Percentiles rank a stretch among this genome's conserved stretches.
Evolutionary conservation across 2,888 invertebrate species (phyloP).

Genomic region (Crematogaster levior): DNA sequence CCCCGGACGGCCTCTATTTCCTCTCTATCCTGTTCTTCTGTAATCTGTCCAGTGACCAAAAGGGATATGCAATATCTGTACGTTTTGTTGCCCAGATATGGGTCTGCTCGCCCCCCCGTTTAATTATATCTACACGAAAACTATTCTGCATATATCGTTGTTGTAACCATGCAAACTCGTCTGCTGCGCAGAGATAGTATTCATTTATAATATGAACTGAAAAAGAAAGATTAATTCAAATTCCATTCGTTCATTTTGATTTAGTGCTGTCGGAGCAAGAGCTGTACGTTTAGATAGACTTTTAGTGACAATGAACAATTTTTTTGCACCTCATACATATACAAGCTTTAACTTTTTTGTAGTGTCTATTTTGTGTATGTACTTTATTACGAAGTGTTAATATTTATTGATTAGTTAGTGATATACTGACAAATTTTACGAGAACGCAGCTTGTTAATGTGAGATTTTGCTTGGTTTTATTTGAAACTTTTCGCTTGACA

Average conservation of each 20-base stretch:
- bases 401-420: background rate
- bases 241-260: slow-evolving; percentile 2
- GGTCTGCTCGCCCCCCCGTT: slow-evolving; percentile 61
- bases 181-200: slow-evolving; percentile 25
- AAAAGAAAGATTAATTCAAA: slow-evolving; percentile 6
- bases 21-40: slow-evolving; percentile 43
- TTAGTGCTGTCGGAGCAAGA: background rate
- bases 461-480: slow-evolving; percentile 10
- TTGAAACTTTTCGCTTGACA: background rate
- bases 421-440: background rate
- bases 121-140: slow-evolving; percentile 70
- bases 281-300: background rate
- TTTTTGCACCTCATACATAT: too few relatives aligned
- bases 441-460: background rate
- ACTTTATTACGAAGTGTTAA: background rate
- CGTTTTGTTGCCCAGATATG: slow-evolving; percentile 67
- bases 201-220: slow-evolving; percentile 9
- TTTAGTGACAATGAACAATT: background rate
- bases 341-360: background rate
- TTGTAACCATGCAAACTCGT: slow-evolving; percentile 18
- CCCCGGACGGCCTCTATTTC: slow-evolving; percentile 34
- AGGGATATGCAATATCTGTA: slow-evolving; percentile 73
- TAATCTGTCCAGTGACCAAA: slow-evolving; percentile 60
- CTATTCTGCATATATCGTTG: slow-evolving; percentile 49
- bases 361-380: background rate